These are phyloP conservation scores for Mechanitis mazaeus DNA, from an alignment of 2,888 invertebrate species.

Conservation along the genomic window DNA sequence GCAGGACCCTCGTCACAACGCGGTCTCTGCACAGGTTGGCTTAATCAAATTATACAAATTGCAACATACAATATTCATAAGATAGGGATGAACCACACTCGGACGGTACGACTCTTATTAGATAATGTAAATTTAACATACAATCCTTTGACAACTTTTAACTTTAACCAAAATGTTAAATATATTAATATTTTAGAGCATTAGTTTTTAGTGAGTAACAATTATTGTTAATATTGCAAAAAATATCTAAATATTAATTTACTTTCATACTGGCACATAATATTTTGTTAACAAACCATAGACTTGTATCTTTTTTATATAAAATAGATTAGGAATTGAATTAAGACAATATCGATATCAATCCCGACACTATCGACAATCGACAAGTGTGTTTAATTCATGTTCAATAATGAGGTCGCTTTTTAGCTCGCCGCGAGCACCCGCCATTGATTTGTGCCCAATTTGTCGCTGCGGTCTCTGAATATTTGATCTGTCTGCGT, in stretches of 20 bases:
- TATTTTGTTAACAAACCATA: no score
- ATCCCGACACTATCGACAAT: slow-evolving; percentile 43
- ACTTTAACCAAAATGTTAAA: no score
- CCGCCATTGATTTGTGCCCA: slow-evolving; percentile 60
- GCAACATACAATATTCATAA: slow-evolving; percentile 74
- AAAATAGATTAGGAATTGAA: not conserved
- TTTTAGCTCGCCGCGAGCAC: slow-evolving; percentile 49
- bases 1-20: slow-evolving; percentile 20
- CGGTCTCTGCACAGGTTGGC: slow-evolving; percentile 44
- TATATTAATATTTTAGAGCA: no score
- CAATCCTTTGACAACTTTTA: slow-evolving; percentile 15
- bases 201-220: no score
- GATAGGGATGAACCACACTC: slow-evolving; percentile 41
- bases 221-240: no score
- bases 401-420: slow-evolving; percentile 65
- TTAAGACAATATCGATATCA: slow-evolving; percentile 23
- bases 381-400: slow-evolving; percentile 71
- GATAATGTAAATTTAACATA: slow-evolving; percentile 24
- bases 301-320: no score
- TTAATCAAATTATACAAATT: slow-evolving; percentile 76
- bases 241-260: no score
- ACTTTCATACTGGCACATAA: no score
- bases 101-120: slow-evolving; percentile 9
- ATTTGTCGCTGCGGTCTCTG: slow-evolving; percentile 60
- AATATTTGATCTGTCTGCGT: slow-evolving; percentile 55